These are phyloP conservation scores for Stenolophus ochropezus DNA, from an alignment of 2,888 invertebrate genomes.

Conservation along the genomic window DNA sequence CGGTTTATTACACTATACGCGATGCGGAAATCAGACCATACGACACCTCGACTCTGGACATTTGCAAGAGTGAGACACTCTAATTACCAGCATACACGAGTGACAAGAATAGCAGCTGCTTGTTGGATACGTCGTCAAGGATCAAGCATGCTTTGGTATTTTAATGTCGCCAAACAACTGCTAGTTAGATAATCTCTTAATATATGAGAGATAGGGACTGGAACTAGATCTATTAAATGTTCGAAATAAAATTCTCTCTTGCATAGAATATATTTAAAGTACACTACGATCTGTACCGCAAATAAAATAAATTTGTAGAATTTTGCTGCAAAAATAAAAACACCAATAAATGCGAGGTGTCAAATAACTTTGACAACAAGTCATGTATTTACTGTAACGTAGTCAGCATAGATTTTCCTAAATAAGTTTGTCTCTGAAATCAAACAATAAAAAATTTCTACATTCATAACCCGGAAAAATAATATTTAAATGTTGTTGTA, in stretches of 20 bases:
- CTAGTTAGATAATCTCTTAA: constrained; percentile 18
- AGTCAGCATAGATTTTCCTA: no score
- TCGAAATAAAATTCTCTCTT: no score
- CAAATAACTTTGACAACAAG: no score
- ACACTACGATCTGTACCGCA: no score
- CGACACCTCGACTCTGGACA: constrained; percentile 13
- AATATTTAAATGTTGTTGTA: constrained; percentile 13
- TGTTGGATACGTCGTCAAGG: constrained; percentile 15
- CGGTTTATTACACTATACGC: constrained; percentile 22
- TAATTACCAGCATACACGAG: not conserved
- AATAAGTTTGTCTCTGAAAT: no score
- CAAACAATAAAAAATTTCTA: constrained; percentile 18
- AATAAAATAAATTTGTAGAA: no score
- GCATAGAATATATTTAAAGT: no score
- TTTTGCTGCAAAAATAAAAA: no score
- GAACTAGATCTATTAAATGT: not conserved
- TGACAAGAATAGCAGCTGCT: not conserved
- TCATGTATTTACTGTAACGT: no score
- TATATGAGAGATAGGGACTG: not conserved
- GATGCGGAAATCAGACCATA: constrained; percentile 38
- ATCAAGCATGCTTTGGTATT: constrained; percentile 4
- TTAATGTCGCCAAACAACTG: constrained; percentile 22
- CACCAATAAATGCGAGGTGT: no score
- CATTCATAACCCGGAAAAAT: not conserved
- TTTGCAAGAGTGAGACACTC: not conserved